Evolutionary conservation across 1,140 invertebrate genomes (phyloP).

Genomic region (Paramacrobiotus metropolitanus): DNA sequence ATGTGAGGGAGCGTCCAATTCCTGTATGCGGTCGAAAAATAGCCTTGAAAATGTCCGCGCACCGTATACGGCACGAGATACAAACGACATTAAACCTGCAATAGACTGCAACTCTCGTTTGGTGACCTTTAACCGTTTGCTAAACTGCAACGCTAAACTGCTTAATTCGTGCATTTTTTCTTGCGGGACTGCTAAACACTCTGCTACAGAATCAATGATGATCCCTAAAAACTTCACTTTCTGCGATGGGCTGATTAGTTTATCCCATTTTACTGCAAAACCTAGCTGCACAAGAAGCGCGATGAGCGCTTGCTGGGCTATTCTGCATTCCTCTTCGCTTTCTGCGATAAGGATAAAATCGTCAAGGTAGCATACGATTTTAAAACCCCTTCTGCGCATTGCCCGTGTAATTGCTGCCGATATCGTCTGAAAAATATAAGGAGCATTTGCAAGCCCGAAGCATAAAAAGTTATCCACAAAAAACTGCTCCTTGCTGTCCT

Average conservation of each 20-base stretch:
- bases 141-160: background rate
- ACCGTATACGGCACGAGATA: background rate
- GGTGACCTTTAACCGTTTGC: background rate
- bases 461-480: background rate
- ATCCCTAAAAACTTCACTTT: background rate
- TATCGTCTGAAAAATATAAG: background rate
- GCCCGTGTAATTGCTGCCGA: background rate
- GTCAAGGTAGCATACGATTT: background rate
- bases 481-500: background rate
- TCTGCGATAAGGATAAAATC: background rate
- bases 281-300: background rate
- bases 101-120: background rate
- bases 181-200: background rate
- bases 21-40: background rate
- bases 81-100: background rate
- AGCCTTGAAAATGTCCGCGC: background rate
- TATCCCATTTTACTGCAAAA: slow-evolving; percentile 1
- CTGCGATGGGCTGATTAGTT: background rate
- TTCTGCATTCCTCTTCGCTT: background rate
- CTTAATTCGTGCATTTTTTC: background rate
- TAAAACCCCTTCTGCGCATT: background rate
- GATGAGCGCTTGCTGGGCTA: background rate
- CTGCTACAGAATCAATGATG: background rate
- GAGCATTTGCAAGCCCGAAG: background rate
- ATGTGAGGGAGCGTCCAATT: background rate